Conservation (phyloP, 2,797 vertebrate genomes). For the Atherinosoma microstoma region DNA sequence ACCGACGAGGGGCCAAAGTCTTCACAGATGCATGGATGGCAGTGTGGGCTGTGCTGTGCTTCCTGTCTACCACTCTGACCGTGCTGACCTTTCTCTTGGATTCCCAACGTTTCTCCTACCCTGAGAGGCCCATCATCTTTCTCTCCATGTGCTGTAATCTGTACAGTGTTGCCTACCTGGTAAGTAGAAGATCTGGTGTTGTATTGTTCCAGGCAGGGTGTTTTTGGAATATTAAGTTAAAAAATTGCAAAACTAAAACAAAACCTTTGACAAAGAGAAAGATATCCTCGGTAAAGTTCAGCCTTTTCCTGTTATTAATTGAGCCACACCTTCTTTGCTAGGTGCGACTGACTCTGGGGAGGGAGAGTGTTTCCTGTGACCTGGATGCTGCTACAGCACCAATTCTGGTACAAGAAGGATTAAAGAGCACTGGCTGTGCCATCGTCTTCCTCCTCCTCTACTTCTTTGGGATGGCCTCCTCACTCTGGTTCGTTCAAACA, state of each 20-base stretch:
- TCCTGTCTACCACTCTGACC: slow-evolving; percentile 96
- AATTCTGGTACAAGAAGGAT: slow-evolving; percentile 96
- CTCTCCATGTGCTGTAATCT: slow-evolving; percentile 99
- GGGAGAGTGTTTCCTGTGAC: slow-evolving; percentile 98
- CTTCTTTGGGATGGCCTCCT: slow-evolving; percentile 99
- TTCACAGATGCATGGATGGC: slow-evolving; percentile 99
- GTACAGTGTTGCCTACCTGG: slow-evolving; percentile 98
- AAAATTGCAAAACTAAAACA: not conserved
- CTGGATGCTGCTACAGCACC: slow-evolving; percentile 94
- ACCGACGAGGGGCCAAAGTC: slow-evolving; percentile 91
- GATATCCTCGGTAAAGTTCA: not conserved
- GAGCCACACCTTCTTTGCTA: slow-evolving; percentile 4
- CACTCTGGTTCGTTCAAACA: slow-evolving; percentile 89
- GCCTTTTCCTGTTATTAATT: not conserved
- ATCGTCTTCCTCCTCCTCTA: slow-evolving; percentile 99
- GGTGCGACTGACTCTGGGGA: slow-evolving; percentile 93
- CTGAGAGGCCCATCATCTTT: slow-evolving; percentile 97
- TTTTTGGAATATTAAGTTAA: not conserved
- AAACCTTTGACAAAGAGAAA: not conserved
- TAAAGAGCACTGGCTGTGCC: slow-evolving; percentile 99
- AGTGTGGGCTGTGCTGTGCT: slow-evolving; percentile 96
- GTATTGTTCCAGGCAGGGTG: not conserved
- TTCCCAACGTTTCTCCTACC: slow-evolving; percentile 97
- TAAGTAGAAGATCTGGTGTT: slow-evolving; percentile 40
- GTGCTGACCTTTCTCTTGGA: slow-evolving; percentile 97